phyloP scores from a whole-genome alignment of 35 echinoderm and acorn worm genomes.

The Patiria miniata region DNA sequence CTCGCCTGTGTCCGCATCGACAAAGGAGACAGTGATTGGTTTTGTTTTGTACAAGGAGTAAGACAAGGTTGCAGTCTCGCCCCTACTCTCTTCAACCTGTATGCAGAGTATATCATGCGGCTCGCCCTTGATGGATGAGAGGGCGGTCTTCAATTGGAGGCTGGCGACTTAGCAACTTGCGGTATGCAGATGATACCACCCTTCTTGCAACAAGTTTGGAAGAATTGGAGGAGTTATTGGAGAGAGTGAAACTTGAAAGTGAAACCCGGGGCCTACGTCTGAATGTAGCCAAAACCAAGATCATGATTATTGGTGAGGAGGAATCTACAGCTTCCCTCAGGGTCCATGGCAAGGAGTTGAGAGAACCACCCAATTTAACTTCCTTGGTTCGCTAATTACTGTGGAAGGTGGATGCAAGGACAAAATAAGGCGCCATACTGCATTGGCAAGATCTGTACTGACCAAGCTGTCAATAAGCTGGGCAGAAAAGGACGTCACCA shows the following conservation, averaged over 20 bases:
- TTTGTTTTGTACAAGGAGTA: slow-evolving; percentile 30
- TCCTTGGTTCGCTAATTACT: not conserved
- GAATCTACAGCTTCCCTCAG: not conserved
- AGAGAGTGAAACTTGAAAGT: not conserved
- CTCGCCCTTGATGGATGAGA: not conserved
- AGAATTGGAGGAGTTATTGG: slow-evolving; percentile 1
- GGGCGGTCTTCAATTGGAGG: slow-evolving; percentile 36
- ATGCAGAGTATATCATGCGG: slow-evolving; percentile 51
- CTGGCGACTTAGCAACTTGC: not conserved
- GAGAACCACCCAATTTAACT: not conserved
- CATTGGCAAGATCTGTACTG: not conserved
- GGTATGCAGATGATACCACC: slow-evolving; percentile 52
- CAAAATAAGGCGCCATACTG: not conserved
- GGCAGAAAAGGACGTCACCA: not conserved
- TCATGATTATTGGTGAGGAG: not conserved
- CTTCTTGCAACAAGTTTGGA: not conserved
- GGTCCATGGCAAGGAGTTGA: not conserved
- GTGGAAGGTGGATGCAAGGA: not conserved
- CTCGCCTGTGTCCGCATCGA: slow-evolving; percentile 47
- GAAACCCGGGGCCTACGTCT: slow-evolving; percentile 14
- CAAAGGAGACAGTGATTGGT: slow-evolving; percentile 41
- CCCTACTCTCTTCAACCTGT: slow-evolving; percentile 45
- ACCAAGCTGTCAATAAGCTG: not conserved
- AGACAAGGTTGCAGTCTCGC: slow-evolving; percentile 47
- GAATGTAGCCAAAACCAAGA: slow-evolving; percentile 31